These are phyloP conservation scores for Cerceris rybyensis DNA, from an alignment of 2,888 invertebrate genomes.

Conservation along the genomic window DNA sequence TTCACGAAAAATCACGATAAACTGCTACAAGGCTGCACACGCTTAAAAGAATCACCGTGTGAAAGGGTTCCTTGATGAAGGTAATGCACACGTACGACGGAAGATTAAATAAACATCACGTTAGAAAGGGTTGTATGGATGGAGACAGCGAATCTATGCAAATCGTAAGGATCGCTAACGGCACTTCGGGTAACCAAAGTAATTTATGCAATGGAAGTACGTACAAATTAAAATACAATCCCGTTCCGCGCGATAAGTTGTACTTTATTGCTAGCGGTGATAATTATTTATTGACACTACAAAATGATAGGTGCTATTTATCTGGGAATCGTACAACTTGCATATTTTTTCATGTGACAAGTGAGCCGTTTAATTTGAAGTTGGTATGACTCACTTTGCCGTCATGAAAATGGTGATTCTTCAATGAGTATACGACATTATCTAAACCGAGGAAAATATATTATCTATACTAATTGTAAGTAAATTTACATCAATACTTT, in stretches of 20 bases:
- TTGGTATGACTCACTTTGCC: too few relatives aligned
- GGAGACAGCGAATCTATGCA: conserved; percentile 2
- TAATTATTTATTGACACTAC: too few relatives aligned
- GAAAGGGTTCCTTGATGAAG: conserved; percentile 27
- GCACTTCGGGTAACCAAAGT: neutral
- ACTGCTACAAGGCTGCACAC: conserved; percentile 12
- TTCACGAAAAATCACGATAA: conserved; percentile 34
- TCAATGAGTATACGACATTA: too few relatives aligned
- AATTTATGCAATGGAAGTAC: neutral
- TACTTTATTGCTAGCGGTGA: too few relatives aligned
- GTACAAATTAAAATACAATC: neutral
- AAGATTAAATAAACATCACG: conserved; percentile 12
- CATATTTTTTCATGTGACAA: too few relatives aligned
- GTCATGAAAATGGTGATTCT: too few relatives aligned
- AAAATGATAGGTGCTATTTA: too few relatives aligned
- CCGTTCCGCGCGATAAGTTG: neutral
- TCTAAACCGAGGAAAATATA: too few relatives aligned
- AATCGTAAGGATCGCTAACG: conserved; percentile 7
- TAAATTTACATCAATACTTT: too few relatives aligned
- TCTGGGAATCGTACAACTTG: too few relatives aligned
- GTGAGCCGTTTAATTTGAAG: too few relatives aligned
- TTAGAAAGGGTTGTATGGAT: conserved; percentile 5
- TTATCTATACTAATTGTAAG: too few relatives aligned
- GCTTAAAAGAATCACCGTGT: conserved; percentile 16
- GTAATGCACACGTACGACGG: neutral